These are phyloP conservation scores for Glareola pratincola DNA, from an alignment of 2,113 vertebrate genomes.

Conservation along the genomic window DNA sequence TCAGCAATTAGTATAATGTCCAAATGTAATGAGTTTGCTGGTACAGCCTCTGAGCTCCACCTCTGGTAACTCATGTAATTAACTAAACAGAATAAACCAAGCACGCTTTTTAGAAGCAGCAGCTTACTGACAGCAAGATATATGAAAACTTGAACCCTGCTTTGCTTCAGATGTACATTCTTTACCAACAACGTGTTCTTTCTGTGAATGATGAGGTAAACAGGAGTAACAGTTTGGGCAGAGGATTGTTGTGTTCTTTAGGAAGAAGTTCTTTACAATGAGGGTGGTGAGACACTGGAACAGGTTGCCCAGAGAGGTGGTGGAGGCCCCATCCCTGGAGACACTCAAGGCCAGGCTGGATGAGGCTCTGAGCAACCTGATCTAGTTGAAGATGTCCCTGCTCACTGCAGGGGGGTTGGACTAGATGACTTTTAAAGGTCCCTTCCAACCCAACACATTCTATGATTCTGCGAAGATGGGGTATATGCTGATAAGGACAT, in stretches of 20 bases:
- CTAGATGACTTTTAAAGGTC: no score
- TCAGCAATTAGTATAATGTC: conserved; percentile 9
- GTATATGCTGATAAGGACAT: background rate
- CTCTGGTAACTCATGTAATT: background rate
- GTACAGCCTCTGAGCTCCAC: background rate
- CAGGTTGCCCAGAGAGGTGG: no score
- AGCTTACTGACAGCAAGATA: background rate
- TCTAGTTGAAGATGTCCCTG: no score
- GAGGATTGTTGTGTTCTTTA: background rate
- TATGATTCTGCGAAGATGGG: background rate
- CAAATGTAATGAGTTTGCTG: background rate
- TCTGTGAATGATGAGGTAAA: background rate
- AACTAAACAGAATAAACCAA: background rate
- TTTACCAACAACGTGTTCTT: background rate
- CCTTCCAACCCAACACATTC: no score
- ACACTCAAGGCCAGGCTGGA: no score
- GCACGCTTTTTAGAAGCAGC: background rate
- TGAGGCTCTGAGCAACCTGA: no score
- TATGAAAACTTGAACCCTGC: background rate
- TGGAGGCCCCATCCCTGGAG: no score
- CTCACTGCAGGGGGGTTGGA: no score
- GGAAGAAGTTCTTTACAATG: no score
- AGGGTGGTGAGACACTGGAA: no score
- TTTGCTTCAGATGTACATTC: background rate
- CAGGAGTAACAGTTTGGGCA: background rate